Evolutionary conservation across 1,140 invertebrate species (phyloP), one percentile per base, ranked within the genome.

Genomic region (Penaeus japonicus): DNA sequence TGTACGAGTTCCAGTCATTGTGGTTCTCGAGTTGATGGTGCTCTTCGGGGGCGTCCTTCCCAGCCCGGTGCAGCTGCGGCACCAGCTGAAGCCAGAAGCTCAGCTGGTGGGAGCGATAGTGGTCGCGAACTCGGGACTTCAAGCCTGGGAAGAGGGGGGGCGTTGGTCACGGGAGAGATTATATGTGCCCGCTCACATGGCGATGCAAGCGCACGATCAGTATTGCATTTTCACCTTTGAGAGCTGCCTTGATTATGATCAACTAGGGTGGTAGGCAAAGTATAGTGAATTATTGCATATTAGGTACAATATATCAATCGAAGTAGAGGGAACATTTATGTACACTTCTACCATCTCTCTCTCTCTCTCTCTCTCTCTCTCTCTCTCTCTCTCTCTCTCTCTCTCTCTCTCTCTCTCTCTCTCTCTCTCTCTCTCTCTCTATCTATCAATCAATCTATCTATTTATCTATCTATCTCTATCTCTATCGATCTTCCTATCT

Each of bases 81-180:
- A 98, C 95, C 53, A 98, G 94, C 91, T 97, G 96, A 81, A 97
- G 92, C 97, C 97, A 98, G 88, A 98, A 94, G n/a, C 97, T 97
- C 94, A 98, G 95, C 92, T 97, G 97, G 92, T 97, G 96, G 57
- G 96, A 96, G 1, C 97, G 94, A 92, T 98, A 98, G 92, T 97
- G 97, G 91, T 95, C 96, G 89, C 95, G 94, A 90, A 96, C 95
- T 91, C 95, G 95, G 7, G 95, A 94, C 91, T 94, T 95, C 65
- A 93, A 93, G 85, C 95, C 95, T 95, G 92, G 1, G 62, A 70
- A 30, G 62, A 12, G 62, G 18, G 62, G 2, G 62, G 62, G 5
- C 62, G 30, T 70, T 30, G n/a, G 18, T 0, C 62, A 70, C 62
- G 62, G 62, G 12, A 70, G 1, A 20, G 18, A 0, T 12, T 70